A percentile compares a stretch with the other conserved stretches of the same genome.
Conservation (phyloP, 2,797 vertebrate genomes). For the Leuciscus waleckii region DNA sequence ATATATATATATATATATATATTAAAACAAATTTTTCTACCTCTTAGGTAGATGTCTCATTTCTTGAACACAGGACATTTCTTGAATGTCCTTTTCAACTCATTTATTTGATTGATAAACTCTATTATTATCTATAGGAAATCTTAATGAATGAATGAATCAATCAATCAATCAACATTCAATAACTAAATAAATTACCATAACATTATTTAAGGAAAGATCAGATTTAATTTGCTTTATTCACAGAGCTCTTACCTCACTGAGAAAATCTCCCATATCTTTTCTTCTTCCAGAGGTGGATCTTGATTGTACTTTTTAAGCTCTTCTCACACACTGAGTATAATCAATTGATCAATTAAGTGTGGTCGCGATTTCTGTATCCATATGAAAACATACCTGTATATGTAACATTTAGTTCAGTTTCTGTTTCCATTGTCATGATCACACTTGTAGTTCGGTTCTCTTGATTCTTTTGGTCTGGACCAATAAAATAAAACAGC, state of each 20-base stretch:
- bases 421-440: too few species aligned
- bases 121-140: slow-evolving; percentile 2
- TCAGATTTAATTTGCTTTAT: background rate
- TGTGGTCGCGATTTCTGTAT: slow-evolving; percentile 37
- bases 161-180: background rate
- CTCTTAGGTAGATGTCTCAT: slow-evolving; percentile 28
- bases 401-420: too few species aligned
- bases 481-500: too few species aligned
- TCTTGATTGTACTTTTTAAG: slow-evolving; percentile 23
- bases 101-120: slow-evolving; percentile 33
- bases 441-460: too few species aligned
- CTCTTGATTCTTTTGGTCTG: too few species aligned
- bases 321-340: slow-evolving; percentile 17
- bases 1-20: too few species aligned
- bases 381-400: background rate
- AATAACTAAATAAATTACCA: background rate
- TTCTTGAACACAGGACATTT: slow-evolving; percentile 23
- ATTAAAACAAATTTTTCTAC: background rate
- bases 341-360: slow-evolving; percentile 30
- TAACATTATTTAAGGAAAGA: background rate
- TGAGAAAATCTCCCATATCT: slow-evolving; percentile 38
- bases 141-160: background rate
- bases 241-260: slow-evolving; percentile 20
- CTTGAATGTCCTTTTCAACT: slow-evolving; percentile 33
- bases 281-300: slow-evolving; percentile 18